Base-by-base conservation (phyloP, 2,888 invertebrate species). In the Trissolcus brochymenae region DNA sequence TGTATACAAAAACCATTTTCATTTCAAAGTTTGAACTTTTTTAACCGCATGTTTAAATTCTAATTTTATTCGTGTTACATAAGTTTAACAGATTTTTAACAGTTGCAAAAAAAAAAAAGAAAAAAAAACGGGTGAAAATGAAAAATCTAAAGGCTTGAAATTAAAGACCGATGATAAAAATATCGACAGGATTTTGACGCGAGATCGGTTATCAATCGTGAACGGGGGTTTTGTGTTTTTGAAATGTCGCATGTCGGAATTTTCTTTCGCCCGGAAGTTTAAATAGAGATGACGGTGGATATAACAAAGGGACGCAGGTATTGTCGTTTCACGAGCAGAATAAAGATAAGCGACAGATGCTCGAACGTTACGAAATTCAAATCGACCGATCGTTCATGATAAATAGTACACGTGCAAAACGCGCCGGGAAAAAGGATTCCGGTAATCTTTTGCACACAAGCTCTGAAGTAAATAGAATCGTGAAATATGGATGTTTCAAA, bases 401-500 rank as follows among this genome's bases (percentile, higher is more conserved):
- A 81, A 83, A 83, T 84, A 84, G 67, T 72, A 66, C 71, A 71
- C 71, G 61, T 56, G 71, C 62, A 49, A 70, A 35, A 35, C 56
- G 65, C 51, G 55, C 61, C 61, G 9, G 67, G 67, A 64, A 75
- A 70, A 76, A 62, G 72, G 72, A 72, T 76, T 62, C 61, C 62
- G 62, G 76, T 76, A 66, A 76, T 76, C 76, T 76, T 71, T 60
- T 46, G 70, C 65, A 57, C 56, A 55, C 60, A 43, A 73, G 66
- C 11, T 40, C 60, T 35, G 21, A 50, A 55, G 46, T 17, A 60
- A 73, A 57, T 59, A 49, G 60, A 60, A 66, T 49, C 25, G 72
- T 83, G 81, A 83, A 84, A 84, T 84, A 83, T 83, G 81, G 81
- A 82, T 79, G 81, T 76, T 29, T 35, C 35, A 35, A 35, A 11